phyloP scores from a whole-genome alignment of 2,797 vertebrate genomes.

The Cercopithecus petaurista region DNA sequence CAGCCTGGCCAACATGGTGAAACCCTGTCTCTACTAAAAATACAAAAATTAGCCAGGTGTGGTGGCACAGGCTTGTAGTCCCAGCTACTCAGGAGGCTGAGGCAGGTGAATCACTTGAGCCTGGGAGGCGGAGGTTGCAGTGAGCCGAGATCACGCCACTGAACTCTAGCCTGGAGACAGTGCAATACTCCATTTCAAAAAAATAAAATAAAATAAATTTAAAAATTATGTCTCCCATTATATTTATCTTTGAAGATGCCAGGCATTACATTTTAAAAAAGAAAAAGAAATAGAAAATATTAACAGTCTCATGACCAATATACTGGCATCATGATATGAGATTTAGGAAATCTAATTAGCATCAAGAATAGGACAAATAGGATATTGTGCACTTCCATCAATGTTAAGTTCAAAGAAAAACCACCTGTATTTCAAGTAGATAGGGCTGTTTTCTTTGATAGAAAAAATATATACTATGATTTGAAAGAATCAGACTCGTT shows the following conservation, averaged over 20 bases:
- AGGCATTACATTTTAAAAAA: slow-evolving; percentile 32
- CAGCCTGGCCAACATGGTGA: background rate
- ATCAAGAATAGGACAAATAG: slow-evolving; percentile 33
- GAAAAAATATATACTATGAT: background rate
- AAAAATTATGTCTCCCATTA: slow-evolving; percentile 30
- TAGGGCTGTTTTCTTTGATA: background rate
- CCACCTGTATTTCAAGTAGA: background rate
- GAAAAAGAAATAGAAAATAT: slow-evolving; percentile 10
- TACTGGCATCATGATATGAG: background rate
- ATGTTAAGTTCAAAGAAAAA: slow-evolving; percentile 40
- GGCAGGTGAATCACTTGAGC: background rate
- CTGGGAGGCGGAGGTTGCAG: background rate
- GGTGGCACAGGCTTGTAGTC: background rate
- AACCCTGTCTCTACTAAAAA: background rate
- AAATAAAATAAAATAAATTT: background rate
- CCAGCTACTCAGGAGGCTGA: background rate
- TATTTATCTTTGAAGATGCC: slow-evolving; percentile 42
- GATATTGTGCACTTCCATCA: background rate
- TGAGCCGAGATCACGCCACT: background rate
- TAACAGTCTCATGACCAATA: background rate
- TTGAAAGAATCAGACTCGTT: background rate
- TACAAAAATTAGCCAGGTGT: background rate
- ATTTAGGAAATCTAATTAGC: slow-evolving; percentile 24
- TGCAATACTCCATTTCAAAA: too few species aligned
- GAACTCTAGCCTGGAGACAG: too few species aligned